Percentiles rank a stretch among this genome's conserved stretches.
These are phyloP conservation scores for Oreochromis grahami DNA, from an alignment of 2,797 vertebrate genomes.

Conservation along the genomic window DNA sequence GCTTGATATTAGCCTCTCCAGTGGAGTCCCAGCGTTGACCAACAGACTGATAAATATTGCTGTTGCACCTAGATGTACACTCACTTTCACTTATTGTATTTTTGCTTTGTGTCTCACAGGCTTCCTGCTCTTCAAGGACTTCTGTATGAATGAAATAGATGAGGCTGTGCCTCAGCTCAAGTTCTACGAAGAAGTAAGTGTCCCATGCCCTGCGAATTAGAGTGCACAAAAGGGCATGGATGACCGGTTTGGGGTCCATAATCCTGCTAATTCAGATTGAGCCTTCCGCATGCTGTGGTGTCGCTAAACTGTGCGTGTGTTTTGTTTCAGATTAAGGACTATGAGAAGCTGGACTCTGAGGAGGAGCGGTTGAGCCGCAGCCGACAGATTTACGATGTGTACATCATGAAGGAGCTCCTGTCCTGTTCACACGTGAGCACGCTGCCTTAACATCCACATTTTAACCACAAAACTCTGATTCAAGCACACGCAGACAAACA, in stretches of 20 bases:
- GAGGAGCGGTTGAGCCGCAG: constrained; percentile 87
- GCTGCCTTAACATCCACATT: background rate
- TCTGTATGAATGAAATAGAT: constrained; percentile 92
- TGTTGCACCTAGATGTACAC: background rate
- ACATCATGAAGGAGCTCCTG: constrained; percentile 98
- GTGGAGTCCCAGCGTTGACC: background rate
- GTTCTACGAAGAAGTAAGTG: constrained; percentile 94
- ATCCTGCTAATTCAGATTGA: constrained; percentile 36
- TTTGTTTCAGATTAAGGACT: constrained; percentile 90
- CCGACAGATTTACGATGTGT: constrained; percentile 91
- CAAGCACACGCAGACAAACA: background rate
- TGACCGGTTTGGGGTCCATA: constrained; percentile 33
- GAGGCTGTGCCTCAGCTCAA: constrained; percentile 96
- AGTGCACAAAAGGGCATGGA: background rate
- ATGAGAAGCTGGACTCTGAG: constrained; percentile 93
- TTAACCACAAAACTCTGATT: background rate
- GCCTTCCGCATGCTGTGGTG: background rate
- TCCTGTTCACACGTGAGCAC: constrained; percentile 90
- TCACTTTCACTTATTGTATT: background rate
- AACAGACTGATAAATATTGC: background rate
- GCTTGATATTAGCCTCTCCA: background rate
- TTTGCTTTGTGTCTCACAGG: constrained; percentile 68
- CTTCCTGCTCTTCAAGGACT: constrained; percentile 96
- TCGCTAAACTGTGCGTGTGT: background rate
- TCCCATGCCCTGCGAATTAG: constrained; percentile 1